Evolutionary conservation across 2,888 invertebrate species (phyloP).

Genomic region (Limnephilus rhombicus): DNA sequence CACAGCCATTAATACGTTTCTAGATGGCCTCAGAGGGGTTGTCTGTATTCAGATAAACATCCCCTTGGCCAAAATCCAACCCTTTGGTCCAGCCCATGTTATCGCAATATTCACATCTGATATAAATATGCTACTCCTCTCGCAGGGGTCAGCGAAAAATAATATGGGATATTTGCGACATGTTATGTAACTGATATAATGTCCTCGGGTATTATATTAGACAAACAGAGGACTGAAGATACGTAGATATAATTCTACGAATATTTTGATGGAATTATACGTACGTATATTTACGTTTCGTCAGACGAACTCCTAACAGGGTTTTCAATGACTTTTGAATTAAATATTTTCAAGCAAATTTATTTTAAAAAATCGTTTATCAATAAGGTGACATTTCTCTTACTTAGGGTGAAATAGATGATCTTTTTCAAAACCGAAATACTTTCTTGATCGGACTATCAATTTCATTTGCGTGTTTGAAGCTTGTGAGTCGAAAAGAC

Average conservation of each 20-base stretch:
- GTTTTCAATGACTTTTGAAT: too few relatives aligned
- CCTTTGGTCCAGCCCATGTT: constrained; percentile 26
- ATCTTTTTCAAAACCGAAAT: too few relatives aligned
- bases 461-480: too few relatives aligned
- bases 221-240: neutral
- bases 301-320: neutral
- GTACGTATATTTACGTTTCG: too few relatives aligned
- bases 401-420: too few relatives aligned
- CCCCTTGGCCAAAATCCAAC: constrained; percentile 9
- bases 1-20: constrained; percentile 12
- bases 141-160: neutral
- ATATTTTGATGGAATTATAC: neutral
- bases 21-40: neutral
- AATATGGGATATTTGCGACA: constrained; percentile 2
- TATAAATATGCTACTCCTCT: constrained; percentile 15
- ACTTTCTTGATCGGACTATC: too few relatives aligned
- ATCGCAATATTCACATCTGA: constrained; percentile 21
- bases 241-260: neutral
- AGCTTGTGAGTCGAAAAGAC: too few relatives aligned
- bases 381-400: too few relatives aligned
- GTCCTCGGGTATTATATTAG: neutral
- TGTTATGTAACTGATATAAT: neutral
- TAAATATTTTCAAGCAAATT: too few relatives aligned
- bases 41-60: constrained; percentile 21
- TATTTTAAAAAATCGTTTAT: too few relatives aligned